phyloP scores from a whole-genome alignment of 2,888 invertebrate species.

The Ceriagrion tenellum region DNA sequence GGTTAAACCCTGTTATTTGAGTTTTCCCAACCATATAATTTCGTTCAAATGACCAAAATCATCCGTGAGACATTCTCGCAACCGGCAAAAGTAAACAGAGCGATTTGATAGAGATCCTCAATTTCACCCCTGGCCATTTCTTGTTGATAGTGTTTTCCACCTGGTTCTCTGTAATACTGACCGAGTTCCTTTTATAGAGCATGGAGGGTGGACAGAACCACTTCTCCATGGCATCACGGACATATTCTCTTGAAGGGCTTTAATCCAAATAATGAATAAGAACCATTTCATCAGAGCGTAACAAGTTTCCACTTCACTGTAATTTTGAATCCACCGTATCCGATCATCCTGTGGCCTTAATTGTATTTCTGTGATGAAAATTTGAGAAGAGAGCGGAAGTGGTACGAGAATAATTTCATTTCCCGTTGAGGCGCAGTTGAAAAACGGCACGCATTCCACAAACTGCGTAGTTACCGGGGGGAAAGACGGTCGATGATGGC shows the following conservation, averaged over 20 bases:
- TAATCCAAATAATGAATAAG: not conserved
- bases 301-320: not conserved
- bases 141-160: not conserved
- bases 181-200: not conserved
- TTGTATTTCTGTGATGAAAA: not conserved
- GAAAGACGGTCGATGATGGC: conserved; percentile 43
- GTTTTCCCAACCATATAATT: too few species aligned
- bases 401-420: not conserved
- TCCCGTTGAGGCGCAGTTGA: conserved; percentile 27
- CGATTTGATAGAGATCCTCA: too few species aligned
- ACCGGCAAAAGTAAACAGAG: too few species aligned
- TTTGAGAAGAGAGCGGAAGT: not conserved
- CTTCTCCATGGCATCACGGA: not conserved
- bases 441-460: conserved; percentile 17
- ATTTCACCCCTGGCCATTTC: too few species aligned
- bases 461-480: conserved; percentile 51
- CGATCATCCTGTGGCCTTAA: not conserved
- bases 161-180: not conserved
- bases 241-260: not conserved
- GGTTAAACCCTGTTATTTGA: too few species aligned
- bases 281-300: not conserved
- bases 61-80: too few species aligned
- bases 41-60: too few species aligned
- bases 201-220: not conserved
- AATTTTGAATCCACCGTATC: not conserved